Conservation (phyloP, 2,113 vertebrate genomes). For the Periophthalmus modestus region DNA sequence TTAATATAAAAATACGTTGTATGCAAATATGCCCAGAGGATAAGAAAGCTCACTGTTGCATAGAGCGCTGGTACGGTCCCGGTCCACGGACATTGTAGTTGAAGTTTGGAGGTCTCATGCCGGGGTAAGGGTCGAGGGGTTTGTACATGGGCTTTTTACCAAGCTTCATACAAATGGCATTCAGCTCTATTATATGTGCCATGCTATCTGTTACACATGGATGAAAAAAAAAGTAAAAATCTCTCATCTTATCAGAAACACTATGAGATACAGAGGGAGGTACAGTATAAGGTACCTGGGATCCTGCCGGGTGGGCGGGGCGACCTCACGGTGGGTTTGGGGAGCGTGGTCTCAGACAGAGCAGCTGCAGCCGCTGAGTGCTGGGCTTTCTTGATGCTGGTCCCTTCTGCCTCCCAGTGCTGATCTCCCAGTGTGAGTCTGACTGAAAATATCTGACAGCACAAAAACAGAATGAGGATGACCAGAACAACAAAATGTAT, state of each 20-base stretch:
- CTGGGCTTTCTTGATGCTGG: slow-evolving; percentile 94
- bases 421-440: slow-evolving; percentile 91
- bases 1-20: neutral
- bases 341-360: slow-evolving; percentile 87
- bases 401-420: slow-evolving; percentile 92
- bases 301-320: slow-evolving; percentile 88
- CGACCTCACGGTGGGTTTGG: slow-evolving; percentile 84
- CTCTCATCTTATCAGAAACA: neutral
- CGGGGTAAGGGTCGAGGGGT: slow-evolving; percentile 90
- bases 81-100: slow-evolving; percentile 87
- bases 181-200: slow-evolving; percentile 92
- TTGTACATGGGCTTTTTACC: slow-evolving; percentile 97
- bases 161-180: slow-evolving; percentile 95
- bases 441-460: slow-evolving; percentile 87
- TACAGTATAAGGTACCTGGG: slow-evolving; percentile 74
- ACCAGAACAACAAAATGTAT: neutral
- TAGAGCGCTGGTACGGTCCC: slow-evolving; percentile 91
- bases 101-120: slow-evolving; percentile 91
- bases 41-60: slow-evolving; percentile 75
- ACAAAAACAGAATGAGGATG: neutral
- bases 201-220: slow-evolving; percentile 81
- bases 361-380: slow-evolving; percentile 89
- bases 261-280: neutral
- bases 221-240: slow-evolving; percentile 5
- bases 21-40: neutral